These are phyloP conservation scores for Chrysolophus pictus DNA, from an alignment of 2,797 vertebrate genomes.

Conservation along the genomic window DNA sequence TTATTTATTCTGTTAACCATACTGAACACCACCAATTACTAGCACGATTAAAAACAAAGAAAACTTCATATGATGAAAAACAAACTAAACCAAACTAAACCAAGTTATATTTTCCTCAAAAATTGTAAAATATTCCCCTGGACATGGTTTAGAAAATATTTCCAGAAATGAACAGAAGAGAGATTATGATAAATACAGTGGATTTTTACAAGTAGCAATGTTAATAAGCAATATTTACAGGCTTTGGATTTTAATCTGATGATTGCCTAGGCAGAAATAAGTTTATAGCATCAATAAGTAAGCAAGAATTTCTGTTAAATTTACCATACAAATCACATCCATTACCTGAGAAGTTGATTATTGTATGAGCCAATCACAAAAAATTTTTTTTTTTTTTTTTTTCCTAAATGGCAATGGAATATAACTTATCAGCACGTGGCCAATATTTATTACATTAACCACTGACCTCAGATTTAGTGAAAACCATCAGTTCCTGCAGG, in stretches of 20 bases:
- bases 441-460: neutral
- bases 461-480: neutral
- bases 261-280: neutral
- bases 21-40: neutral
- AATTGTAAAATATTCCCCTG: neutral
- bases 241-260: neutral
- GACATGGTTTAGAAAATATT: neutral
- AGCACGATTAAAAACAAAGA: neutral
- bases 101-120: neutral
- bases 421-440: neutral
- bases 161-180: neutral
- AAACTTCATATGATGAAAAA: neutral
- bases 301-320: neutral
- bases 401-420: neutral
- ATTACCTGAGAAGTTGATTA: neutral
- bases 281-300: neutral
- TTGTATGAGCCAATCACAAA: neutral
- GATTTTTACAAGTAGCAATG: neutral
- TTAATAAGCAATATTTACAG: conserved; percentile 9
- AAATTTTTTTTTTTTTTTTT: too few relatives aligned
- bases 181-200: neutral
- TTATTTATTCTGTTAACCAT: neutral
- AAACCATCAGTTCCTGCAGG: conserved; percentile 9
- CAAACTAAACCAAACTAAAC: neutral
- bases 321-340: neutral